Conservation (phyloP, 1,140 invertebrate species). For the Drosophila lacertosa region DNA sequence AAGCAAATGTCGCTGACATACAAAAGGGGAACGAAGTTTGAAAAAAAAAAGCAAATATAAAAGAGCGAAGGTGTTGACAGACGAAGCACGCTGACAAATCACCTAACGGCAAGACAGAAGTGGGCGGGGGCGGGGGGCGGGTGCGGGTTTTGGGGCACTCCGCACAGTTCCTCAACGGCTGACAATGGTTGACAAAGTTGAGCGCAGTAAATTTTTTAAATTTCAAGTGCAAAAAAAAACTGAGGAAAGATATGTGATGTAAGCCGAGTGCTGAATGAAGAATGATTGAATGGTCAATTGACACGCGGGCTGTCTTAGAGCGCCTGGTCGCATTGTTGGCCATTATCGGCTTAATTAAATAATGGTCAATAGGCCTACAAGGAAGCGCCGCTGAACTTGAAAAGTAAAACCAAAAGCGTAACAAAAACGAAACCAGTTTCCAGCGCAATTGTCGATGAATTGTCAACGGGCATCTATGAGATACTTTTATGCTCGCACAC, state of each 20-base stretch:
- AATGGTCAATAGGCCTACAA: conserved; percentile 66
- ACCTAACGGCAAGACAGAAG: conserved; percentile 32
- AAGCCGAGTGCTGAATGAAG: conserved; percentile 10
- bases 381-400: conserved; percentile 72
- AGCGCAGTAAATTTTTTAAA: conserved; percentile 47
- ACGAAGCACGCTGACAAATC: conserved; percentile 59
- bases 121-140: neutral
- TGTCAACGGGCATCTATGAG: conserved; percentile 60
- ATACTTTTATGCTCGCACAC: conserved; percentile 42
- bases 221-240: conserved; percentile 58
- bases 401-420: conserved; percentile 24
- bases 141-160: neutral
- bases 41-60: conserved; percentile 33
- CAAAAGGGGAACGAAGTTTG: conserved; percentile 37
- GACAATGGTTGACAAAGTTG: conserved; percentile 34
- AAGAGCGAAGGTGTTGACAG: conserved; percentile 51
- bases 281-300: conserved; percentile 20
- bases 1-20: conserved; percentile 72
- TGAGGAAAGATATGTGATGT: conserved; percentile 46
- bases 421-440: conserved; percentile 65
- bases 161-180: conserved; percentile 16
- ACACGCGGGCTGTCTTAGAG: neutral
- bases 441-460: conserved; percentile 51
- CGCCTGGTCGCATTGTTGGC: conserved; percentile 23
- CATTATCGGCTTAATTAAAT: conserved; percentile 71